phyloP scores from a whole-genome alignment of 2,797 vertebrate species.

The Aphelocoma californica region DNA sequence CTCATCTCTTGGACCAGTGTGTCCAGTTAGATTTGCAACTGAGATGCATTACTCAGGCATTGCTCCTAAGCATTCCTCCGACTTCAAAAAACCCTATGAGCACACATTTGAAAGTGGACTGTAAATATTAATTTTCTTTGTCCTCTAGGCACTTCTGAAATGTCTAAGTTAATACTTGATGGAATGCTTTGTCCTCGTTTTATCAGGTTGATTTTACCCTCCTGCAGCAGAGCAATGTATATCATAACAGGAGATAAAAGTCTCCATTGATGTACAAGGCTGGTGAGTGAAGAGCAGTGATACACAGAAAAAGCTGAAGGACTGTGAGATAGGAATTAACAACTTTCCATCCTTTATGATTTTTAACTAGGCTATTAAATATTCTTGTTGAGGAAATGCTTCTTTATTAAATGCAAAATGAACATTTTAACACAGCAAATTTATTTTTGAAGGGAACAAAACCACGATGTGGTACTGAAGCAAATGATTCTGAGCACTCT shows the following conservation, averaged over 20 bases:
- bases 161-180: not conserved
- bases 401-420: not conserved
- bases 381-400: not conserved
- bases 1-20: not conserved
- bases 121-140: constrained; percentile 11
- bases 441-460: not conserved
- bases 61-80: not conserved
- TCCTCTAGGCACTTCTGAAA: constrained; percentile 8
- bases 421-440: not conserved
- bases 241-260: not conserved
- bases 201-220: not conserved
- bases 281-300: not conserved
- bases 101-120: not conserved
- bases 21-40: not conserved
- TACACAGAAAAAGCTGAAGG: not conserved
- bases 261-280: not conserved
- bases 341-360: not conserved
- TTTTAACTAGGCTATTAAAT: not conserved
- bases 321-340: not conserved
- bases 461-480: not conserved
- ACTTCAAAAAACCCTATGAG: not conserved
- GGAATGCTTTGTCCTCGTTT: not conserved
- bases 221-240: not conserved
- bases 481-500: not conserved
- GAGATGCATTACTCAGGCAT: not conserved